Conservation (phyloP, 2,113 vertebrate species). For the Elephantulus edwardii region DNA sequence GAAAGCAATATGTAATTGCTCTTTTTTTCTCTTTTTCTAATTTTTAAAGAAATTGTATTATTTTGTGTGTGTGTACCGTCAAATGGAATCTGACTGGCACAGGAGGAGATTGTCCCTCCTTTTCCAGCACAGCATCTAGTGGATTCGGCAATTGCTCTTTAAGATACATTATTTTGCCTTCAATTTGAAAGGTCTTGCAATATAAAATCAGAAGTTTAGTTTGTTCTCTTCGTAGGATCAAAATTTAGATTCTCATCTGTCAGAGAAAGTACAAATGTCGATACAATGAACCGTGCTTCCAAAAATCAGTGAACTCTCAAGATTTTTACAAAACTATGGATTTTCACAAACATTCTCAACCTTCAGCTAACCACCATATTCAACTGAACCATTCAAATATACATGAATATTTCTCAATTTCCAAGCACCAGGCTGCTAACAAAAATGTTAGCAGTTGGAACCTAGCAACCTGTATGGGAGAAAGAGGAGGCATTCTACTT, state of each 20-base stretch:
- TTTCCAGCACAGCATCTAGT: too few species aligned
- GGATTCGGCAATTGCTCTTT: too few species aligned
- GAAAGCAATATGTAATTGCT: background rate
- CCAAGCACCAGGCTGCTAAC: too few species aligned
- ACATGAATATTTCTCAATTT: background rate
- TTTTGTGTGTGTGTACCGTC: too few species aligned
- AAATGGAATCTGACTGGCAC: too few species aligned
- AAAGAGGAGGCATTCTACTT: too few species aligned
- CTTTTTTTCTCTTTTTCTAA: too few species aligned
- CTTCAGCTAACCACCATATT: background rate
- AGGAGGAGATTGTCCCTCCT: too few species aligned
- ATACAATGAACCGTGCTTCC: background rate
- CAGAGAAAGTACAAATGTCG: background rate
- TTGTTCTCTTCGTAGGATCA: background rate
- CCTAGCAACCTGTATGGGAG: too few species aligned
- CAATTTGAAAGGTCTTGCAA: background rate
- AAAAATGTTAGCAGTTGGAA: too few species aligned
- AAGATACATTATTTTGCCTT: conserved; percentile 13
- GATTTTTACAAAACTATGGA: background rate
- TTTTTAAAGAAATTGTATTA: too few species aligned
- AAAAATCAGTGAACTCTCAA: background rate
- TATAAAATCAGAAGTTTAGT: background rate
- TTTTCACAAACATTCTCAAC: background rate
- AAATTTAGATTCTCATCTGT: conserved; percentile 14
- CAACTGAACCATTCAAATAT: background rate